Base-by-base conservation (phyloP, 2,888 invertebrate species). In the Pristionchus mayeri region DNA sequence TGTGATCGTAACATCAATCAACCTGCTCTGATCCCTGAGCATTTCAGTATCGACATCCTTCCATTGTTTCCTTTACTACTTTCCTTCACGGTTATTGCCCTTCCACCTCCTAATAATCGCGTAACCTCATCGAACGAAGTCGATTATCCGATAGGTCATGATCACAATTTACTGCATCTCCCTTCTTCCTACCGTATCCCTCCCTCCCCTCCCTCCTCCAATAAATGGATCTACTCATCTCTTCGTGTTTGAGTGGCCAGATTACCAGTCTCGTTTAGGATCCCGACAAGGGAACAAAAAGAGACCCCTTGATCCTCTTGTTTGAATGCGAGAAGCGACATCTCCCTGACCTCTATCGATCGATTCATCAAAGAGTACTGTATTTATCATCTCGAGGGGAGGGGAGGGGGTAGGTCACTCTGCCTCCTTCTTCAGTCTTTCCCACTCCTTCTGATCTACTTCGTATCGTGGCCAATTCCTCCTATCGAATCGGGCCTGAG, bases 71-170 rank as follows among this genome's bases (percentile, higher is more conserved):
- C 37, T 27, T 63, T 30, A 71, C 11, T 71, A 11, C 2, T 18
- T 40, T n/a, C 44, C 71, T 44, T 71, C 71, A 44, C n/a, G 71
- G 40, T n/a, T 40, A 71, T 44, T 40, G 37, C 27, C 27, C 30
- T 16, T 44, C 44, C 44, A 44, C 6, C 44, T 60, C 11, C 63
- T 18, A 63, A 63, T 63, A 63, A 37, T 21, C 21, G 3, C 34
- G 63, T 34, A 63, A 63, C 44, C 21, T 71, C n/a, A 4, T 54
- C 40, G 44, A 24, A 21, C n/a, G 24, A 0, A 71, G 40, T 71
- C 71, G 71, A 71, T 71, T 37, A 44, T 71, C 40, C 71, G 40
- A 44, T 71, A 44, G 71, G 71, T 71, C 71, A 71, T 71, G 71
- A 71, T 71, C 71, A 44, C 40, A 71, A 4, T 71, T 71, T 71